Percentiles rank a stretch among this genome's conserved stretches.
phyloP scores from a whole-genome alignment of 2,113 vertebrate species.

The Hymenochirus boettgeri region DNA sequence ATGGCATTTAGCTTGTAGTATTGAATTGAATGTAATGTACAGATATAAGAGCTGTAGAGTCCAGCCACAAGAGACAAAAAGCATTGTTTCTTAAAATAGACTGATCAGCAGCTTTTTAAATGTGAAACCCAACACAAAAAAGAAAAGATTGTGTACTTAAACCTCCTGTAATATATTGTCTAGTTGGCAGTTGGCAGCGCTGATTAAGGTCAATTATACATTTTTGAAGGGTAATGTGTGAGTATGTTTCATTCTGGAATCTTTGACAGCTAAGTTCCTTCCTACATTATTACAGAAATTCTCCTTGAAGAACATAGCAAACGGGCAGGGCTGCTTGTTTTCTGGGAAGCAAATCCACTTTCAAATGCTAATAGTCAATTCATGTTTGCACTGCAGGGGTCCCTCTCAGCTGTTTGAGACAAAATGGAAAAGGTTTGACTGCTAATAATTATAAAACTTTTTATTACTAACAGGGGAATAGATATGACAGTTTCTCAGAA shows the following conservation, averaged over 20 bases:
- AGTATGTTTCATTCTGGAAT: conserved; percentile 28
- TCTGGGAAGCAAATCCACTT: conserved; percentile 19
- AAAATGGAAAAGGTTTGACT: conserved; percentile 25
- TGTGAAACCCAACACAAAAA: not conserved
- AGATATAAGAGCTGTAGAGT: not conserved
- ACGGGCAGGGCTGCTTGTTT: conserved; percentile 1
- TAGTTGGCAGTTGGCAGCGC: conserved; percentile 19
- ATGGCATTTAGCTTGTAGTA: conserved; percentile 15
- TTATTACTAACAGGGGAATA: conserved; percentile 33
- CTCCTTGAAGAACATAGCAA: conserved; percentile 19
- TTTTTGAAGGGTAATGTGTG: conserved; percentile 34
- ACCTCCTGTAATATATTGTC: conserved; percentile 19
- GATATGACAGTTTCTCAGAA: conserved; percentile 32
- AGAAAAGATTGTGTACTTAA: not conserved
- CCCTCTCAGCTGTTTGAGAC: conserved; percentile 25
- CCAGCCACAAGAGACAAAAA: not conserved
- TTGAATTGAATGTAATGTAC: conserved; percentile 8
- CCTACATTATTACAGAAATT: conserved; percentile 21
- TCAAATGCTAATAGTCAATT: conserved; percentile 24
- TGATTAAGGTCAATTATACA: conserved; percentile 36
- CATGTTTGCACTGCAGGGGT: conserved; percentile 31
- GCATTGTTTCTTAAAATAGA: too few relatives aligned
- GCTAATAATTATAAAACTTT: conserved; percentile 37
- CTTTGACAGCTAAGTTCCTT: conserved; percentile 29
- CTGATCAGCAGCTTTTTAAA: conserved; percentile 1